Evolutionary conservation across 2,888 invertebrate species (phyloP).

Genomic region (Lobophora halterata): DNA sequence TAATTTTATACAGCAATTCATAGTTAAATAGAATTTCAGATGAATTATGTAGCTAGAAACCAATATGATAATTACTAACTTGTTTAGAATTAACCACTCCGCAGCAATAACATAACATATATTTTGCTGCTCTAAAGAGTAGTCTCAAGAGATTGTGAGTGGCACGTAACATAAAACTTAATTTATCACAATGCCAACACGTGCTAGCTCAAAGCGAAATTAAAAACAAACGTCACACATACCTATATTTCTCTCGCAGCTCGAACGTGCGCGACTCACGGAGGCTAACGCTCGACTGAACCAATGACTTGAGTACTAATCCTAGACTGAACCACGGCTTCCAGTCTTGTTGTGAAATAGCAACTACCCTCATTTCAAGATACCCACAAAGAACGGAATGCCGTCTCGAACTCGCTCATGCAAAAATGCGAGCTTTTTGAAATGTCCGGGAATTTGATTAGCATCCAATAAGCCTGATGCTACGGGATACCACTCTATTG

Average conservation of each 20-base stretch:
- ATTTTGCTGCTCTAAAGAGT: constrained; percentile 7
- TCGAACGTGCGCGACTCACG: constrained; percentile 32
- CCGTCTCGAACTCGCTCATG: constrained; percentile 46
- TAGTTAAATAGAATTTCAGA: no score
- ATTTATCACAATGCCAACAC: constrained; percentile 3
- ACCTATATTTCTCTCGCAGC: constrained; percentile 21
- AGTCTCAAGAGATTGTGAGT: constrained; percentile 22
- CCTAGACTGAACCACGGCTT: no score
- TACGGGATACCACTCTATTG: constrained; percentile 21
- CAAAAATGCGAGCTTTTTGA: constrained; percentile 48
- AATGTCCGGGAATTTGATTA: constrained; percentile 48
- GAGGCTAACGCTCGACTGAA: constrained; percentile 40
- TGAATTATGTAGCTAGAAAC: no score
- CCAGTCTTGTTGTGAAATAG: no score
- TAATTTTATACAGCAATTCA: no score
- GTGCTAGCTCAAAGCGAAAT: constrained; percentile 12
- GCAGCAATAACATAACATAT: constrained; percentile 18
- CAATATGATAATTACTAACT: no score
- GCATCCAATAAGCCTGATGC: constrained; percentile 44
- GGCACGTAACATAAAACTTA: constrained; percentile 26
- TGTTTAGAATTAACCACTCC: no score
- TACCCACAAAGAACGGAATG: constrained; percentile 38
- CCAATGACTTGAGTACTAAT: no score
- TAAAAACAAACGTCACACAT: constrained; percentile 10
- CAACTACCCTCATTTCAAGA: constrained; percentile 41